phyloP scores from a whole-genome alignment of 2,113 vertebrate genomes.

The Austrofundulus limnaeus region DNA sequence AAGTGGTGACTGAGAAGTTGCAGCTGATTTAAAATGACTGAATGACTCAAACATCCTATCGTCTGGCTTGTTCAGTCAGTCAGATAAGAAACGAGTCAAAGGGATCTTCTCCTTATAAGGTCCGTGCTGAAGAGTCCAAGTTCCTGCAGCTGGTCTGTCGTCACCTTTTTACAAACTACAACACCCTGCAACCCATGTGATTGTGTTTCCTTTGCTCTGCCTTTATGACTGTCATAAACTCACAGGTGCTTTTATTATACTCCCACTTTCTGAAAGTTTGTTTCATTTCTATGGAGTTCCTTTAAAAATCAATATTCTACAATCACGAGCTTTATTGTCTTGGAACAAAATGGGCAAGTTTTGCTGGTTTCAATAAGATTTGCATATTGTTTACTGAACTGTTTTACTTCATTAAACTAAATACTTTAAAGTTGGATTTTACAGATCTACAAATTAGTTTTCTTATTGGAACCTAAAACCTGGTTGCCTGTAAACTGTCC shows the following conservation, averaged over 20 bases:
- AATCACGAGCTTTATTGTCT: too few species aligned
- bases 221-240: neutral
- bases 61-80: constrained; percentile 4
- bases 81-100: constrained; percentile 27
- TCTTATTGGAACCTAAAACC: too few species aligned
- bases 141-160: constrained; percentile 54
- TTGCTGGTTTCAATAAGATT: too few species aligned
- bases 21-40: constrained; percentile 18
- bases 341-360: too few species aligned
- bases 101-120: constrained; percentile 64
- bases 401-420: too few species aligned
- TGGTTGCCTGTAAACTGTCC: too few species aligned
- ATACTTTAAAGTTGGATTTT: too few species aligned
- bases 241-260: constrained; percentile 2
- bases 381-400: too few species aligned
- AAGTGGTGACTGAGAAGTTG: constrained; percentile 28
- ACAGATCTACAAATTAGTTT: too few species aligned
- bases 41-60: constrained; percentile 13
- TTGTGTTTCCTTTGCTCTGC: constrained; percentile 16
- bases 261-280: neutral
- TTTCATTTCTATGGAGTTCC: neutral
- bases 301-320: neutral
- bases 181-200: constrained; percentile 32
- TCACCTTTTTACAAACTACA: constrained; percentile 45
- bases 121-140: constrained; percentile 24